Conservation (phyloP, 2,888 invertebrate genomes). For the Melipona beecheii region DNA sequence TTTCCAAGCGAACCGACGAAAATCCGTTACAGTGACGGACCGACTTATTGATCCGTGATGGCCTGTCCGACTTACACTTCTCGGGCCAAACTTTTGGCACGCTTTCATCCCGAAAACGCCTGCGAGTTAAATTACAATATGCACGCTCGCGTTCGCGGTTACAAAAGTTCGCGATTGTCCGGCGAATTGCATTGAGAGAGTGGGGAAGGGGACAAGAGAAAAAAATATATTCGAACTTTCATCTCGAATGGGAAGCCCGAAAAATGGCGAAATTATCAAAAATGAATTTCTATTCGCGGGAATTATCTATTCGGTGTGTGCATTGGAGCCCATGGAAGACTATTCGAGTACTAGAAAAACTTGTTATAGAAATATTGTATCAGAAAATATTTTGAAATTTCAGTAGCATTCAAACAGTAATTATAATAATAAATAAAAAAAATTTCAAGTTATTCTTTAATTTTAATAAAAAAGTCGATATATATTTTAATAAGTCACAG, state of each 20-base stretch:
- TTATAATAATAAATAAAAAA: too few species aligned
- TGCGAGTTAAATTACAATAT: slow-evolving; percentile 30
- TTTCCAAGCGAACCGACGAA: slow-evolving; percentile 25
- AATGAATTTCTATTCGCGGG: background rate
- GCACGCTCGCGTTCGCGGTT: slow-evolving; percentile 19
- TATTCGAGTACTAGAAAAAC: too few species aligned
- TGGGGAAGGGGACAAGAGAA: background rate
- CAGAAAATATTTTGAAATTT: background rate
- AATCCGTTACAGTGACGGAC: slow-evolving; percentile 10
- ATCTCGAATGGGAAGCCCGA: background rate
- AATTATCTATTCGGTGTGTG: background rate
- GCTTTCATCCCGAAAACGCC: slow-evolving; percentile 6
- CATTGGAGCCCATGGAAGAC: background rate
- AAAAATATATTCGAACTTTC: background rate
- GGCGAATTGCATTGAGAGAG: background rate
- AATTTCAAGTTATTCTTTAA: too few species aligned
- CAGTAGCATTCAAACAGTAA: background rate
- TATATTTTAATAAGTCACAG: too few species aligned
- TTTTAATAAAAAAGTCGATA: too few species aligned
- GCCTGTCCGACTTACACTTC: slow-evolving; percentile 41
- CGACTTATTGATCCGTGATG: slow-evolving; percentile 57
- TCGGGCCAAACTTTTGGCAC: slow-evolving; percentile 37
- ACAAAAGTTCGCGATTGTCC: slow-evolving; percentile 23
- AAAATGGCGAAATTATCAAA: background rate
- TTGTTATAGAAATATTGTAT: background rate